phyloP scores from a whole-genome alignment of 2,113 vertebrate species.

The Piliocolobus tephrosceles region DNA sequence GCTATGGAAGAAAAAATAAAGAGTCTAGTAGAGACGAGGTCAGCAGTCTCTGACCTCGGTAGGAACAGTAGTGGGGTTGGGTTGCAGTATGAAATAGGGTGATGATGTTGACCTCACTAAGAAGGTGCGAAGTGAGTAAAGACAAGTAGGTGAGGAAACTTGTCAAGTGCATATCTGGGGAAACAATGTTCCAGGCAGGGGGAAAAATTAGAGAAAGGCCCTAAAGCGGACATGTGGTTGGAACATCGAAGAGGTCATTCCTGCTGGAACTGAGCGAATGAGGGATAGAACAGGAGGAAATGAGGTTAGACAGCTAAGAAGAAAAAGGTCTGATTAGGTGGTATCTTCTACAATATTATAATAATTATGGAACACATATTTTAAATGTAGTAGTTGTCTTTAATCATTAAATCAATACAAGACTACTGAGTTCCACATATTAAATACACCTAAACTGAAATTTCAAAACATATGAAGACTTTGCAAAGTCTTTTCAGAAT shows the following conservation, averaged over 20 bases:
- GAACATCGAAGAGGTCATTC: neutral
- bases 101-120: neutral
- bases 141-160: neutral
- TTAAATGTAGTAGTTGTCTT: neutral
- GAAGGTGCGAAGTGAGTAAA: neutral
- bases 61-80: neutral
- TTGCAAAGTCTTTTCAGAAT: constrained; percentile 36
- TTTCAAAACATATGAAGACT: neutral
- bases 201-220: neutral
- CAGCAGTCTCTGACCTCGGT: too few relatives aligned
- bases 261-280: neutral
- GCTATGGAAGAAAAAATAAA: neutral
- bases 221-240: neutral
- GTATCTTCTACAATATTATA: too few relatives aligned
- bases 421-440: neutral
- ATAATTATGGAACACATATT: neutral
- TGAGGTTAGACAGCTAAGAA: neutral
- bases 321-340: neutral
- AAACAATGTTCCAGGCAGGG: neutral
- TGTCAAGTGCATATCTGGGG: neutral
- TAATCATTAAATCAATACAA: neutral
- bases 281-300: neutral
- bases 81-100: neutral
- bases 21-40: neutral
- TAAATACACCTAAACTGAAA: neutral